These are phyloP conservation scores for Aphodius granarius DNA, from an alignment of 2,888 invertebrate genomes.

Conservation along the genomic window DNA sequence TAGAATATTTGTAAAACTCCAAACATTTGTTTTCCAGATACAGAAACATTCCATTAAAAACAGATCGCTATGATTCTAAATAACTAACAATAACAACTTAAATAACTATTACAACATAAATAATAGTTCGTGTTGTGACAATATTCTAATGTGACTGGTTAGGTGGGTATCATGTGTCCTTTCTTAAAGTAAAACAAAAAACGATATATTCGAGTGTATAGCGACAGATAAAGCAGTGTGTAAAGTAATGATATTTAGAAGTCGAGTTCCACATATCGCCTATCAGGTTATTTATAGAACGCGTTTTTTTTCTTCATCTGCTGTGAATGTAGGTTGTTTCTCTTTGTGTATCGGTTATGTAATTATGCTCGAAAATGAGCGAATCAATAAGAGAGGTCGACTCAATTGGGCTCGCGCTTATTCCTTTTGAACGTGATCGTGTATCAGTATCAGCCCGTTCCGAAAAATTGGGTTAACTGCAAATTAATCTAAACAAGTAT, in stretches of 20 bases:
- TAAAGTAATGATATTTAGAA: background rate
- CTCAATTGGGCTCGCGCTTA: background rate
- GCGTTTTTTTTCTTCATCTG: slow-evolving; percentile 4
- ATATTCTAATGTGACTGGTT: too few relatives aligned
- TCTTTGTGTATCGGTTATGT: slow-evolving; percentile 11
- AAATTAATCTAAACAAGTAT: slow-evolving; percentile 11
- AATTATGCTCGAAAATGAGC: slow-evolving; percentile 7
- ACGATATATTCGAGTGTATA: background rate
- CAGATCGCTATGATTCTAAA: too few relatives aligned
- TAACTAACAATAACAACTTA: too few relatives aligned
- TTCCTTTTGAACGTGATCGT: background rate
- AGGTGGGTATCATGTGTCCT: too few relatives aligned
- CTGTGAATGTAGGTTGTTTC: slow-evolving; percentile 1
- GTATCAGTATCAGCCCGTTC: background rate
- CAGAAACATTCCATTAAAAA: too few relatives aligned
- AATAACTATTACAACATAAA: too few relatives aligned
- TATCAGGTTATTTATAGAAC: slow-evolving; percentile 5
- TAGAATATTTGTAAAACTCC: too few relatives aligned
- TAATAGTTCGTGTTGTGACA: too few relatives aligned
- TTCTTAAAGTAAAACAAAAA: too few relatives aligned
- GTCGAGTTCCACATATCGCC: background rate
- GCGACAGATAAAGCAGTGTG: background rate
- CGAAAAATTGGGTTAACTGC: slow-evolving; percentile 13
- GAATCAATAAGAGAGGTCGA: background rate
- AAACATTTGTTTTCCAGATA: too few relatives aligned